A percentile compares a stretch with the other conserved stretches of the same genome.
Conservation (phyloP, 2,888 invertebrate species). For the Oligia latruncula region DNA sequence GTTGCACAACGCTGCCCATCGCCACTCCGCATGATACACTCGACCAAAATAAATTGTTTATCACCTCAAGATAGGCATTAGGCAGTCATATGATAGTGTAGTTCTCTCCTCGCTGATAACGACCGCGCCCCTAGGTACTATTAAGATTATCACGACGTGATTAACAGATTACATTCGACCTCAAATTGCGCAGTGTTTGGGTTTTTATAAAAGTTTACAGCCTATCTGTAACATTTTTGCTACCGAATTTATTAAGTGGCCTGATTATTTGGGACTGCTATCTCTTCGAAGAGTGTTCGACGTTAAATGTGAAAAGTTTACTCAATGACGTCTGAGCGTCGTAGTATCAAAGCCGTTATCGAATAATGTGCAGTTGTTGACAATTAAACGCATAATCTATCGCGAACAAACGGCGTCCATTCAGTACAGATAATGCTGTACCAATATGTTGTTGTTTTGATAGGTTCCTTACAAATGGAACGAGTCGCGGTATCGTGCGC, state of each 20-base stretch:
- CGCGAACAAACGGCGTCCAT: conserved; percentile 71
- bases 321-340: conserved; percentile 54
- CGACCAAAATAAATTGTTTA: conserved; percentile 74
- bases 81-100: conserved; percentile 67
- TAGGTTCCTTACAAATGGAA: conserved; percentile 68
- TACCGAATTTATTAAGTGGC: conserved; percentile 67
- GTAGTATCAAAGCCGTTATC: conserved; percentile 63
- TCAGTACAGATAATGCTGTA: conserved; percentile 74
- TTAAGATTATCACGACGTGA: conserved; percentile 80
- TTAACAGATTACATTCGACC: conserved; percentile 76
- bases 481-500: conserved; percentile 61
- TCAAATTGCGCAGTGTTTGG: conserved; percentile 71
- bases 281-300: conserved; percentile 44
- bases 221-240: conserved; percentile 70
- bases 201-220: conserved; percentile 60
- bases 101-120: conserved; percentile 68
- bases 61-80: conserved; percentile 67
- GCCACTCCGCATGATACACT: conserved; percentile 70
- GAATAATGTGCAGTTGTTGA: conserved; percentile 64
- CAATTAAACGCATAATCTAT: conserved; percentile 72
- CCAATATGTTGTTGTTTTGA: conserved; percentile 73
- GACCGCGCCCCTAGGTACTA: conserved; percentile 81
- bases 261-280: conserved; percentile 67
- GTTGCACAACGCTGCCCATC: conserved; percentile 58
- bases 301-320: conserved; percentile 49